These are phyloP conservation scores for Kryphioiulus occultus DNA, from an alignment of 2,888 invertebrate genomes.

Conservation along the genomic window DNA sequence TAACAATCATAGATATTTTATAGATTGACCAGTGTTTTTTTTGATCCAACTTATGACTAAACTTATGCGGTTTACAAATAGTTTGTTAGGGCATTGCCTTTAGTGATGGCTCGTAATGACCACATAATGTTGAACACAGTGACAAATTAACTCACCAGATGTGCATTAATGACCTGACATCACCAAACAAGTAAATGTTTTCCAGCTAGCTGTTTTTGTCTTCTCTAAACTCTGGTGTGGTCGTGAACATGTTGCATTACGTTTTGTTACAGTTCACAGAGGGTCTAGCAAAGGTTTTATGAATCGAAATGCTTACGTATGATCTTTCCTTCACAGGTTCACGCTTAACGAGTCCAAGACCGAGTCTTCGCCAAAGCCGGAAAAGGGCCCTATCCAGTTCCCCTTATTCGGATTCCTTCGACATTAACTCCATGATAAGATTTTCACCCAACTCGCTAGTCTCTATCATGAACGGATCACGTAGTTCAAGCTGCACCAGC, in stretches of 20 bases:
- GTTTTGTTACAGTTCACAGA: not conserved
- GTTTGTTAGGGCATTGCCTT: no score
- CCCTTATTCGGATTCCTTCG: slow-evolving; percentile 94
- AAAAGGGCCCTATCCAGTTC: slow-evolving; percentile 90
- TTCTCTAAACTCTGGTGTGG: not conserved
- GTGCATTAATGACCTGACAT: no score
- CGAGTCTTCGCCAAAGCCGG: slow-evolving; percentile 73
- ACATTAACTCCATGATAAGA: slow-evolving; percentile 93
- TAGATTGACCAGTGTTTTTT: no score
- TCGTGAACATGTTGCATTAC: not conserved
- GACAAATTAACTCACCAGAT: no score
- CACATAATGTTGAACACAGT: no score
- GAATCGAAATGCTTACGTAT: not conserved
- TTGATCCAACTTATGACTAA: no score
- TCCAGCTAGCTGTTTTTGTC: no score
- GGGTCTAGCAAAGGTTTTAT: not conserved
- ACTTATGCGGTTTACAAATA: no score
- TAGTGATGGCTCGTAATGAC: no score
- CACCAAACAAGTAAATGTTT: no score
- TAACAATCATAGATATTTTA: no score
- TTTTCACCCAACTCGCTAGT: slow-evolving; percentile 92
- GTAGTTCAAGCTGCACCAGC: slow-evolving; percentile 84
- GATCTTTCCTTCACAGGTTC: slow-evolving; percentile 64
- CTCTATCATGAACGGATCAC: slow-evolving; percentile 80
- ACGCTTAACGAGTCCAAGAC: slow-evolving; percentile 74